phyloP scores from a whole-genome alignment of 2,113 vertebrate species.

The Bungarus multicinctus region DNA sequence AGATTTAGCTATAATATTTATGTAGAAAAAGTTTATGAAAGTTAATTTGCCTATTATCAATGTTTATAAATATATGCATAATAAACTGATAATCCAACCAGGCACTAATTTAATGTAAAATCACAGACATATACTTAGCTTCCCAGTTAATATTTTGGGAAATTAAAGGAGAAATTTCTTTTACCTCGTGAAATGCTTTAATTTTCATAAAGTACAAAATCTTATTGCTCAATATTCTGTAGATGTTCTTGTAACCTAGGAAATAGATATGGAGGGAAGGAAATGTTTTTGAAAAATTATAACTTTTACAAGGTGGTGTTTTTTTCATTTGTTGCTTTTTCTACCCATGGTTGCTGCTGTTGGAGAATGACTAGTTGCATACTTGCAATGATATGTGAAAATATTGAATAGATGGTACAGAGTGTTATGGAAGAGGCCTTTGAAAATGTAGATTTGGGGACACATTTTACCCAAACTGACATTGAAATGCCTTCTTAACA shows the following conservation, averaged over 20 bases:
- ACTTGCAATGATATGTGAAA: neutral
- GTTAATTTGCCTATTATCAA: constrained; percentile 16
- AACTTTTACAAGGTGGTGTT: neutral
- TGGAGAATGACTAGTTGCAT: neutral
- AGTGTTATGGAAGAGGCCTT: neutral
- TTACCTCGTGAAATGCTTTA: neutral
- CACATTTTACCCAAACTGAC: neutral
- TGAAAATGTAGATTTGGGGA: neutral
- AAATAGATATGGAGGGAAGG: neutral
- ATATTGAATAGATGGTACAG: neutral
- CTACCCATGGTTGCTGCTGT: neutral
- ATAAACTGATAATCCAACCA: constrained; percentile 4
- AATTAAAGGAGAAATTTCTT: neutral
- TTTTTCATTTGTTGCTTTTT: neutral
- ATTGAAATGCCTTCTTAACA: constrained; percentile 26
- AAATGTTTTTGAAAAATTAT: neutral
- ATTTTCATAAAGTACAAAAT: constrained; percentile 14
- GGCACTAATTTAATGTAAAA: neutral
- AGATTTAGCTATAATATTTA: constrained; percentile 8
- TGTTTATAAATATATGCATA: neutral
- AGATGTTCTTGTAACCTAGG: neutral
- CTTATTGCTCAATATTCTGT: neutral
- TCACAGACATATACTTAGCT: constrained; percentile 19
- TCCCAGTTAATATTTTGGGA: neutral
- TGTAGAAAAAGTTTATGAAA: constrained; percentile 11